Conservation (phyloP, 1,140 invertebrate genomes). For the Diachasmimorpha longicaudata region DNA sequence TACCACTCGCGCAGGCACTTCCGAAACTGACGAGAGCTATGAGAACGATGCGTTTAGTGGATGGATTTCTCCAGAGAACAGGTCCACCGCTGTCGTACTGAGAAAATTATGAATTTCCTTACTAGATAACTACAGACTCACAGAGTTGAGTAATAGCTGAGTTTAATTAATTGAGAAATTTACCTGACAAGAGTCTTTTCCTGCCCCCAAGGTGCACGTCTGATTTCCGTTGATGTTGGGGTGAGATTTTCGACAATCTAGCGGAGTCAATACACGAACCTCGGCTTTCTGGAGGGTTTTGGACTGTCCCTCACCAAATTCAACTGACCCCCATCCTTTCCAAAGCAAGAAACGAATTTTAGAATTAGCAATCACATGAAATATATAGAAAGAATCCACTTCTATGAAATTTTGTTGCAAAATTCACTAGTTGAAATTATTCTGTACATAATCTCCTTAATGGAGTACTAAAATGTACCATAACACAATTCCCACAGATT, state of each 20-base stretch:
- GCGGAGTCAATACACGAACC: constrained; percentile 65
- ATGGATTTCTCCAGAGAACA: constrained; percentile 65
- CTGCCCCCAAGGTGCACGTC: constrained; percentile 71
- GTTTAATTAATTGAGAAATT: not conserved
- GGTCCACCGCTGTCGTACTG: constrained; percentile 77
- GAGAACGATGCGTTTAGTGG: constrained; percentile 53
- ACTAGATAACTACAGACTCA: not conserved
- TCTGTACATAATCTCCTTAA: too few relatives aligned
- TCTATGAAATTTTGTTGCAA: too few relatives aligned
- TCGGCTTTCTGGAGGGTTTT: constrained; percentile 66
- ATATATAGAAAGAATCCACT: too few relatives aligned
- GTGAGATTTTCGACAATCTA: constrained; percentile 56
- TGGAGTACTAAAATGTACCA: too few relatives aligned
- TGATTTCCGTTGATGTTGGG: constrained; percentile 58
- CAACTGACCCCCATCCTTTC: constrained; percentile 71
- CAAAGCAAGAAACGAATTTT: not conserved
- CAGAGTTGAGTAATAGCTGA: too few relatives aligned
- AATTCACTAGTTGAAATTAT: too few relatives aligned
- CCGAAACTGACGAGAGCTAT: constrained; percentile 69
- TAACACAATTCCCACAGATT: too few relatives aligned
- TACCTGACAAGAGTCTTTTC: constrained; percentile 73
- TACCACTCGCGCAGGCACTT: constrained; percentile 55
- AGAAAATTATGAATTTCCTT: constrained; percentile 13
- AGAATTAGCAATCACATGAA: too few relatives aligned
- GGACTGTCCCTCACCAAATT: constrained; percentile 65